Base-by-base conservation (phyloP, 1,140 invertebrate genomes). In the Neomicropteryx cornuta region DNA sequence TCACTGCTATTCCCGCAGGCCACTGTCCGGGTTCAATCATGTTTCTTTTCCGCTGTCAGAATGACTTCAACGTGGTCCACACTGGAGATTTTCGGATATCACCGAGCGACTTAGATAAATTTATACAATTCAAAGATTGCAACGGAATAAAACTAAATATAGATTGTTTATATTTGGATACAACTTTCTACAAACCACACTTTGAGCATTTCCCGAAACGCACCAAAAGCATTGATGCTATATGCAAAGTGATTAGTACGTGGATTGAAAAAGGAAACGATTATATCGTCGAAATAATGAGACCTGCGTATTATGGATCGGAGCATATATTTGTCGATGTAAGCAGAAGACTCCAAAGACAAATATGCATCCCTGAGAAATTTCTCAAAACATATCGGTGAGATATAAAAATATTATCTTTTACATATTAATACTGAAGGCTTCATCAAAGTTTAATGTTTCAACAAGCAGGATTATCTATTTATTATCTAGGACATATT, bases 21-120 rank as follows among this genome's bases (percentile, higher is more conserved):
- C 82, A 84, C 52, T 81, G 79, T 56, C 72, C 77, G 5, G 81
- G 81, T 1, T 81, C 82, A 3, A 69, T 81, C 0, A 85, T 85
- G 81, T 81, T 83, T 55, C 44, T 83, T 8, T 77, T 83, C 46
- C 72, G 75, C 58, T 68, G 43, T 27, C 16, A 33, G 11, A 43
- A 55, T 20, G 42, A 60, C 23, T 45, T 53, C 14, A 54, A 53
- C 8, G 53, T 83, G 39, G 56, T 85, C 4, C 82, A 77, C 45
- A 84, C 81, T 0, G 82, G 81, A 0, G 82, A 85, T 54, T 83
- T 80, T 53, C 62, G 80, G 47, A 66, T 80, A 5, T 60, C 66
- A 39, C 35, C 53, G 0, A 49, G 50, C 2, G 72, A 79, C 45
- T 53, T 79, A 6, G 36, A 55, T n/a, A 74, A 72, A 43, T 63